Evolutionary conservation across 37 sponge, comb jelly and placozoan species (phyloP).

Genomic region (Diacarnus erythraeanus): DNA sequence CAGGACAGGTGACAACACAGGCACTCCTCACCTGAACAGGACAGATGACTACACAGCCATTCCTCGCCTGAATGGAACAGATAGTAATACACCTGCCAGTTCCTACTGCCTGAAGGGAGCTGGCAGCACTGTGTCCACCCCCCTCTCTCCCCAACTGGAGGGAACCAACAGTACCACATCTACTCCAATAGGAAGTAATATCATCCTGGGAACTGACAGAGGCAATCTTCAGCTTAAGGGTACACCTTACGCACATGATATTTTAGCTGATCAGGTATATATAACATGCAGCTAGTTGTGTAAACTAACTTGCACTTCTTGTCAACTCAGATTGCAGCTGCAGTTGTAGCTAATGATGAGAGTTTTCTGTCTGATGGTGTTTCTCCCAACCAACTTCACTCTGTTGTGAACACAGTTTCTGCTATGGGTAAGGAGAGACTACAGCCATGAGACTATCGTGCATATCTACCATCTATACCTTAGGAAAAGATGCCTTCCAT

Average conservation of each 20-base stretch:
- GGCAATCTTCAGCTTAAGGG: not conserved
- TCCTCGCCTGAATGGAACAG: too few species aligned
- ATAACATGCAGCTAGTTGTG: not conserved
- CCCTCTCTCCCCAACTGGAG: not conserved
- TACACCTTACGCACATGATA: constrained; percentile 30
- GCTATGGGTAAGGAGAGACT: constrained; percentile 35
- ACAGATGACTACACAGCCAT: too few species aligned
- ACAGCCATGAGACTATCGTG: not conserved
- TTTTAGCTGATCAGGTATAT: constrained; percentile 47
- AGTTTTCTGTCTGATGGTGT: not conserved
- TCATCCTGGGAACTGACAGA: not conserved
- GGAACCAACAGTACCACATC: not conserved
- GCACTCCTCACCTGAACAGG: too few species aligned
- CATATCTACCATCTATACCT: not conserved
- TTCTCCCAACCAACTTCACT: constrained; percentile 22
- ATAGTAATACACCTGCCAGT: too few species aligned
- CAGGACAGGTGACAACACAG: not conserved
- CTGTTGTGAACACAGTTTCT: constrained; percentile 34
- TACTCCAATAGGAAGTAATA: too few species aligned
- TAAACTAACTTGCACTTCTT: not conserved
- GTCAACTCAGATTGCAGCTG: constrained; percentile 32
- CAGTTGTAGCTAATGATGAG: constrained; percentile 4
- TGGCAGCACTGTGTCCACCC: not conserved
- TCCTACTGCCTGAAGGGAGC: not conserved
- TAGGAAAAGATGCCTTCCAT: constrained; percentile 44